Evolutionary conservation across 2,113 vertebrate genomes (phyloP).

Genomic region (Nibea albiflora): DNA sequence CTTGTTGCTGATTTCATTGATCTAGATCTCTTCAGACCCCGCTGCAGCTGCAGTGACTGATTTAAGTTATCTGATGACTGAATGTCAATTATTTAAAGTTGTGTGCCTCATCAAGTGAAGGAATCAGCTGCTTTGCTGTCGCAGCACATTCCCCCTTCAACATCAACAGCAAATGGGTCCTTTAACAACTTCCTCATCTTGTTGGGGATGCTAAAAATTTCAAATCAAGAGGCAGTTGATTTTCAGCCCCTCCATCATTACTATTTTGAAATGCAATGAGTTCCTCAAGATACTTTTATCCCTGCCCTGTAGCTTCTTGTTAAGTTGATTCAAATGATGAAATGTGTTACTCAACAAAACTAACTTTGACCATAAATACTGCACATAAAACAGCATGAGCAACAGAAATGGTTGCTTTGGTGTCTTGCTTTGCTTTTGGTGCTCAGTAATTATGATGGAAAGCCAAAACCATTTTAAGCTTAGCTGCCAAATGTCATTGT

Average conservation of each 20-base stretch:
- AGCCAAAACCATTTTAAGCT: constrained; percentile 6
- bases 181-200: constrained; percentile 34
- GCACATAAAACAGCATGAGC: neutral
- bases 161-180: constrained; percentile 18
- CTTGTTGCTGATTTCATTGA: constrained; percentile 43
- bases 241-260: constrained; percentile 18
- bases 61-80: constrained; percentile 54
- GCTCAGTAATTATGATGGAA: constrained; percentile 5
- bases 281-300: constrained; percentile 15
- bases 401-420: neutral
- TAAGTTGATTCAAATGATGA: constrained; percentile 33
- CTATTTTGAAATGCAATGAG: constrained; percentile 15
- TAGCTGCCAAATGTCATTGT: constrained; percentile 10
- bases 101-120: constrained; percentile 42
- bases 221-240: constrained; percentile 31
- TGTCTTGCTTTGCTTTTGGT: constrained; percentile 10
- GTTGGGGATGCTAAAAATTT: constrained; percentile 14
- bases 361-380: constrained; percentile 11
- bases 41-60: constrained; percentile 41
- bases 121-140: constrained; percentile 49
- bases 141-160: constrained; percentile 38
- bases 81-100: constrained; percentile 48
- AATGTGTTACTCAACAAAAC: constrained; percentile 23
- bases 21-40: constrained; percentile 23
- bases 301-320: constrained; percentile 6